Evolutionary conservation across 2,888 invertebrate species (phyloP), one percentile per base, ranked within the genome.

Genomic region (Nymphalis polychloros): DNA sequence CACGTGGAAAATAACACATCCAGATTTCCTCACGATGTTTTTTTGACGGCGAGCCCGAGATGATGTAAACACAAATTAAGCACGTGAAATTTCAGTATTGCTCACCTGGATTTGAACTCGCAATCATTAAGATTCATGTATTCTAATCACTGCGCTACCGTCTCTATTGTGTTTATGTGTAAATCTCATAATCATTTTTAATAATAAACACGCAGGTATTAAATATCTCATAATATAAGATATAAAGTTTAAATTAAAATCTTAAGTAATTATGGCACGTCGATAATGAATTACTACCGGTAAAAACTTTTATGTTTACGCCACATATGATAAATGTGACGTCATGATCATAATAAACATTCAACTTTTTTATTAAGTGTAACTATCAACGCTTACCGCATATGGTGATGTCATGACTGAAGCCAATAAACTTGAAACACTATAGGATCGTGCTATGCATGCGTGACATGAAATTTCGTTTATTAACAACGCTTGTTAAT

Each of bases 341-440:
- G 69, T 68, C 73, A 70, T 76, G 76, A 82, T 88, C 88, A 88
- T 87, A 88, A 88, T 86, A 88, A 83, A 86, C 50, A 49, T 13
- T 70, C 50, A 68, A 65, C 55, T 55, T 67, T 87, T 86, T 87
- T 85, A 85, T 86, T 82, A 85, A 86, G 81, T 82, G 79, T 82
- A 78, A 78, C 84, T 83, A 83, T 88, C 87, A 85, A 81, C 84
- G 85, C 79, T 83, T 84, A 87, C 89, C 89, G 83, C 88, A 88
- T 90, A 88, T 81, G 79, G 88, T 82, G 89, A 86, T 90, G 87
- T 88, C 91, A 91, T 90, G 90, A 89, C 90, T 85, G 83, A 80
- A 85, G 83, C 86, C 86, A 88, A 91, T 92, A 90, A 92, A 91
- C 83, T 83, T 87, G 87, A 90, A 86, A 89, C 87, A 90, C 88